Conservation (phyloP, 2,113 vertebrate genomes). For the Pangasianodon gigas region DNA sequence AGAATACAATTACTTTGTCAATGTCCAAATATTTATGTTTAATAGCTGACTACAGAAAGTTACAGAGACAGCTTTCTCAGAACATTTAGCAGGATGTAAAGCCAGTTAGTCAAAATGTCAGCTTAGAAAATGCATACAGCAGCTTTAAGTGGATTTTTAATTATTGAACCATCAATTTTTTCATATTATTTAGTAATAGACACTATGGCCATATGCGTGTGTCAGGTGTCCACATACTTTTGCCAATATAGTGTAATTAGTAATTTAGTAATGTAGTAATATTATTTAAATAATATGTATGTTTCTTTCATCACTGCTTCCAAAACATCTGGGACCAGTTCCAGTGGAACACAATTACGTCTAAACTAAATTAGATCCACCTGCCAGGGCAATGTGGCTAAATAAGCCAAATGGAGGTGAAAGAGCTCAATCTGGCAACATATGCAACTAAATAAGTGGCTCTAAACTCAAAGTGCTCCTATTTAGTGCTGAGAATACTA, state of each 20-base stretch:
- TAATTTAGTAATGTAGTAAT: not conserved
- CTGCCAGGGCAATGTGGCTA: not conserved
- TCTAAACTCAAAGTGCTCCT: not conserved
- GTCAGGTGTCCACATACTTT: not conserved
- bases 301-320: not conserved
- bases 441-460: not conserved
- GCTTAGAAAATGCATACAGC: too few species aligned
- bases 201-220: too few species aligned
- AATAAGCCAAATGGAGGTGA: not conserved
- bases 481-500: not conserved
- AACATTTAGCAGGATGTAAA: too few species aligned
- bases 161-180: too few species aligned
- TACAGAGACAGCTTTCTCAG: too few species aligned
- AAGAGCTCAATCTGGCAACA: not conserved
- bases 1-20: too few species aligned
- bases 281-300: not conserved
- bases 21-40: too few species aligned
- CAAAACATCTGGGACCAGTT: not conserved
- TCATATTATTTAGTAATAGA: too few species aligned
- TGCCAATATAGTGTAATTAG: not conserved
- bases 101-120: too few species aligned
- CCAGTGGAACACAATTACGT: not conserved
- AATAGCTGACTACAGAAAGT: too few species aligned
- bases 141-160: too few species aligned
- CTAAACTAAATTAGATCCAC: slow-evolving; percentile 4